Evolutionary conservation across 2,888 invertebrate genomes (phyloP).

Genomic region (Elysia crispata): DNA sequence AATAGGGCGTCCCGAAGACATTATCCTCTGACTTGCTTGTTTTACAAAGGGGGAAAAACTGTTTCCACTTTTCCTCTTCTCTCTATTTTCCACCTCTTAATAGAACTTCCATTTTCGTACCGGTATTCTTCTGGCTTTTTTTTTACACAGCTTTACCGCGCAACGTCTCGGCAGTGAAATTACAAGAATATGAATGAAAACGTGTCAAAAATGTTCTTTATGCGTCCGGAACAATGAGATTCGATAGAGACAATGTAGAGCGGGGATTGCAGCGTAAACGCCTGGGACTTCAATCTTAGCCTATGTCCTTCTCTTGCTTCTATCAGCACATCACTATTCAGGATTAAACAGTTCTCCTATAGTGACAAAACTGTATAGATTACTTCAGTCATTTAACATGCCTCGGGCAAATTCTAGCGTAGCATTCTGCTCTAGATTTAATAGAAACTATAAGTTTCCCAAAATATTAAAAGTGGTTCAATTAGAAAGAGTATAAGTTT

Average conservation of each 20-base stretch:
- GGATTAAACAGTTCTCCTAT: no score
- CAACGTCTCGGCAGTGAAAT: constrained; percentile 26
- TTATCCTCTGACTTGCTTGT: constrained; percentile 21
- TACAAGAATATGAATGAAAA: constrained; percentile 38
- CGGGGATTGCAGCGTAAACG: not conserved
- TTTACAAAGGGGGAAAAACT: constrained; percentile 37
- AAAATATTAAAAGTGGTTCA: no score
- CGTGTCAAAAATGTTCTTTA: constrained; percentile 43
- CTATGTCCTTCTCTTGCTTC: no score
- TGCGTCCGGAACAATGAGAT: constrained; percentile 18
- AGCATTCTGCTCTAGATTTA: no score
- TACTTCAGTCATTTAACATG: no score
- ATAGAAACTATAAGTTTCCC: no score
- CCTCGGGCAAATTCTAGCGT: no score
- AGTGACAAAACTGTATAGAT: no score
- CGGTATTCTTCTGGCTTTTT: constrained; percentile 18
- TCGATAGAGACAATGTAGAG: constrained; percentile 21
- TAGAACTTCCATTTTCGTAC: not conserved
- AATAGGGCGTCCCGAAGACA: not conserved
- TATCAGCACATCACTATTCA: no score
- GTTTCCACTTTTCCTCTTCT: constrained; percentile 9
- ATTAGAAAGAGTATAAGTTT: no score
- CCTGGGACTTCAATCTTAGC: no score
- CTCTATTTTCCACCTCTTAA: not conserved
- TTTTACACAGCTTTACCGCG: not conserved